A percentile compares a stretch with the other conserved stretches of the same genome.
These are phyloP conservation scores for Dipodomys merriami DNA, from an alignment of 2,113 vertebrate genomes.

Conservation along the genomic window DNA sequence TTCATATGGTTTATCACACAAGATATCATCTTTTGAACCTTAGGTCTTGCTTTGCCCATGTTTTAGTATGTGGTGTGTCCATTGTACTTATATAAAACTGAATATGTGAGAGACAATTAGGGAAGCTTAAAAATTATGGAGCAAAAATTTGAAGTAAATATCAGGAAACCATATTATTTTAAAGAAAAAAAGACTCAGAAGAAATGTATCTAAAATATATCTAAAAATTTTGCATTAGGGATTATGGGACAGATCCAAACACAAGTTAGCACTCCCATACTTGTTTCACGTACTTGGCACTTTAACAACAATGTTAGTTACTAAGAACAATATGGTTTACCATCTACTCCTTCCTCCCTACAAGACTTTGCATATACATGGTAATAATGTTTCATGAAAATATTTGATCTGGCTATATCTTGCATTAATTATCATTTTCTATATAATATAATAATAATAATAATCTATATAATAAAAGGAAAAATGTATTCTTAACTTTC, in stretches of 20 bases:
- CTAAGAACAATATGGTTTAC: slow-evolving; percentile 50
- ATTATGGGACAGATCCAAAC: slow-evolving; percentile 61
- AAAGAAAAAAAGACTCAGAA: slow-evolving; percentile 48
- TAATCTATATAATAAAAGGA: not conserved
- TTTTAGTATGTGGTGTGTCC: not conserved
- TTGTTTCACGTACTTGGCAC: slow-evolving; percentile 3
- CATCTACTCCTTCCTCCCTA: not conserved
- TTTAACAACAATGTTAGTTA: slow-evolving; percentile 70
- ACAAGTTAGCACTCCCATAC: slow-evolving; percentile 60
- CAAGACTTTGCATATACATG: not conserved
- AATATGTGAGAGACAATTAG: not conserved
- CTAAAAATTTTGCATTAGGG: slow-evolving; percentile 67
- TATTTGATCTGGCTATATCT: slow-evolving; percentile 9
- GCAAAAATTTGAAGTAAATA: slow-evolving; percentile 57
- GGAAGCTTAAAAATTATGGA: not conserved
- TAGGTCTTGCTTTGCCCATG: not conserved
- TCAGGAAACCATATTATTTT: slow-evolving; percentile 30
- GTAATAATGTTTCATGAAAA: slow-evolving; percentile 23
- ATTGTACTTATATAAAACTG: not conserved
- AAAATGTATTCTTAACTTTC: not conserved
- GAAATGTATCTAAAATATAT: slow-evolving; percentile 29
- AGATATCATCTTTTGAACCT: not conserved
- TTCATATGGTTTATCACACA: not conserved
- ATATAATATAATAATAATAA: too few relatives aligned
- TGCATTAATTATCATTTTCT: slow-evolving; percentile 12